Base-by-base conservation (phyloP, 2,113 vertebrate species). In the Pelusios castaneus region DNA sequence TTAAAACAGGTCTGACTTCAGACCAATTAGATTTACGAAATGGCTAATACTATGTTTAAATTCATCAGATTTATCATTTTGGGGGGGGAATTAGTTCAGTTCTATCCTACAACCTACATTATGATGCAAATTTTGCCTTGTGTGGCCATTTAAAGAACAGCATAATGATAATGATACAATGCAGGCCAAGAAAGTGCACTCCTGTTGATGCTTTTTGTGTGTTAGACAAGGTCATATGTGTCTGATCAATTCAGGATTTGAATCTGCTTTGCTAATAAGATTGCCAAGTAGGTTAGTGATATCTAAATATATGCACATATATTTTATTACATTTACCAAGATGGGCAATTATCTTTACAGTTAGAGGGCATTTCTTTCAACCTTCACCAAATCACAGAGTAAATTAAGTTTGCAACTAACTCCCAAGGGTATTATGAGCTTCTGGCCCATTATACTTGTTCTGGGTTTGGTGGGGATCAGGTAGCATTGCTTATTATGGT, bases 371-470 rank as follows among this genome's bases (percentile, higher is more conserved):
- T 89, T 89, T 92, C 67, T 94, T 94, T 80, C 47, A 49, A 88
- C 12, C 6, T 29, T 41, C 76, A 79, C 1, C 27, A 47, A 55
- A 76, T 51, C 78, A 52, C 80, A 60, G 24, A 92, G 38, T 79
- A 85, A 95, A 82, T 89, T 92, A 89, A 78, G 47, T 10, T 82
- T 95, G 89, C 70, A 92, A 80, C 54, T 96, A 96, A 89, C 75
- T 80, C 11, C 82, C 51, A 81, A 55, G 93, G 67, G 41, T 38
- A 93, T 84, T 34, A 95, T 52, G 29, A 70, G 11, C 6, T 34
- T 22, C 31, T 25, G 45, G 31, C 49, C 54, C 1, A 84, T 87
- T 85, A 25, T 10, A 54, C 90, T 79, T 63, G 56, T 83, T 91
- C 88, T 60, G 41, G 76, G 49, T 75, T 3, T 79, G 43, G 77